A percentile compares a stretch with the other conserved stretches of the same genome.
Conservation (phyloP, 2,797 vertebrate genomes). For the Enteromius radiatus region DNA sequence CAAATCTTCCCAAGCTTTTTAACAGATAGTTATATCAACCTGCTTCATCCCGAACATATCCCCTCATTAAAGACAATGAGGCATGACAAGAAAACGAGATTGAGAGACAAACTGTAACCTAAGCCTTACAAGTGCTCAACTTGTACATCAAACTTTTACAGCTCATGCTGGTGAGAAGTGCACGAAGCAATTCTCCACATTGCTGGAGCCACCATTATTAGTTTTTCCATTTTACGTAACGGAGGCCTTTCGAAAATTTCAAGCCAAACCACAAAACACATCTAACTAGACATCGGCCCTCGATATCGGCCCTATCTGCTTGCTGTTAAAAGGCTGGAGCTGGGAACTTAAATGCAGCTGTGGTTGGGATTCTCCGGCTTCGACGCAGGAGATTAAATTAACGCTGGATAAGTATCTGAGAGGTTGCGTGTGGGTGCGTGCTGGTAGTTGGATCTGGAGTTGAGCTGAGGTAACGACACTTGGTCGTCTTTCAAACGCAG, state of each 20-base stretch:
- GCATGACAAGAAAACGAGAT: constrained; percentile 12
- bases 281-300: constrained; percentile 31
- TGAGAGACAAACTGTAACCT: constrained; percentile 23
- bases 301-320: constrained; percentile 30
- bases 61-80: constrained; percentile 53
- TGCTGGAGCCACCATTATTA: constrained; percentile 30
- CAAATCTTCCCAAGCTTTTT: constrained; percentile 48
- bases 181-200: background rate
- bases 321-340: constrained; percentile 41
- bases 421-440: constrained; percentile 3
- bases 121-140: constrained; percentile 14
- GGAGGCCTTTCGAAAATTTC: constrained; percentile 15
- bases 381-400: constrained; percentile 39
- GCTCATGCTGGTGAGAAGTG: background rate
- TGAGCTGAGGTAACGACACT: constrained; percentile 44
- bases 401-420: constrained; percentile 43
- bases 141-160: constrained; percentile 34
- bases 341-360: constrained; percentile 47
- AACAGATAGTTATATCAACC: constrained; percentile 38
- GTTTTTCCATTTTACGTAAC: constrained; percentile 37
- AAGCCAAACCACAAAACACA: constrained; percentile 42
- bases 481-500: constrained; percentile 30
- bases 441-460: constrained; percentile 21
- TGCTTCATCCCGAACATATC: constrained; percentile 51
- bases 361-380: constrained; percentile 34